Conservation (phyloP, 2,113 vertebrate species). For the Halichoeres trimaculatus region DNA sequence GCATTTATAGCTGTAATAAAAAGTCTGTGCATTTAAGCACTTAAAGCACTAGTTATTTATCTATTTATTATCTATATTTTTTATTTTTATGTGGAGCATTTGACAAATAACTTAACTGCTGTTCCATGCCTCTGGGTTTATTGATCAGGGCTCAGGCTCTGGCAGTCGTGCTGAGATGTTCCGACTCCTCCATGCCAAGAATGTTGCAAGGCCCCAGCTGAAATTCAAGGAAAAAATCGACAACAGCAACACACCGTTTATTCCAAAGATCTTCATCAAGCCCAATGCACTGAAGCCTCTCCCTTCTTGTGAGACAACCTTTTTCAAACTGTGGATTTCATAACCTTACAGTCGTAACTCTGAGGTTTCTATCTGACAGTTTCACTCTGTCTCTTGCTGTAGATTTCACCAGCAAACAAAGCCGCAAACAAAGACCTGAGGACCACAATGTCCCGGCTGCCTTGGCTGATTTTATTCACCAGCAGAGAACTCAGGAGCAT, state of each 20-base stretch:
- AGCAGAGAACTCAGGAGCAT: constrained; percentile 91
- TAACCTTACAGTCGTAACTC: not conserved
- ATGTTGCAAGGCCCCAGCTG: constrained; percentile 92
- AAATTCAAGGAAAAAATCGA: constrained; percentile 95
- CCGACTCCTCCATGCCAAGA: constrained; percentile 93
- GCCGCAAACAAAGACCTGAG: constrained; percentile 89
- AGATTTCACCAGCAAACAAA: constrained; percentile 88
- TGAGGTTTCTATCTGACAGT: not conserved
- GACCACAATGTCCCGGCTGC: constrained; percentile 93
- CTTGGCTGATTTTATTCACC: constrained; percentile 95
- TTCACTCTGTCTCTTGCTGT: not conserved
- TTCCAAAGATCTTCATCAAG: constrained; percentile 94
- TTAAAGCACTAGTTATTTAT: not conserved
- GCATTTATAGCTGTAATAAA: constrained; percentile 14
- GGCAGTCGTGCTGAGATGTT: constrained; percentile 88
- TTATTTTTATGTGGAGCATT: not conserved
- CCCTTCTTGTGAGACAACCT: constrained; percentile 86
- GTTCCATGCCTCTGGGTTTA: constrained; percentile 8
- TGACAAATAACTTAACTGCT: not conserved
- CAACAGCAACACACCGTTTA: constrained; percentile 96
- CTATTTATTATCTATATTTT: not conserved
- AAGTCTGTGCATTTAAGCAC: constrained; percentile 1
- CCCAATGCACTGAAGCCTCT: constrained; percentile 93
- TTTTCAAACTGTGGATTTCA: not conserved
- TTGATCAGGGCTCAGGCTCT: constrained; percentile 82